These are phyloP conservation scores for Drosophila biarmipes DNA, from an alignment of 1,140 invertebrate species.

Conservation along the genomic window DNA sequence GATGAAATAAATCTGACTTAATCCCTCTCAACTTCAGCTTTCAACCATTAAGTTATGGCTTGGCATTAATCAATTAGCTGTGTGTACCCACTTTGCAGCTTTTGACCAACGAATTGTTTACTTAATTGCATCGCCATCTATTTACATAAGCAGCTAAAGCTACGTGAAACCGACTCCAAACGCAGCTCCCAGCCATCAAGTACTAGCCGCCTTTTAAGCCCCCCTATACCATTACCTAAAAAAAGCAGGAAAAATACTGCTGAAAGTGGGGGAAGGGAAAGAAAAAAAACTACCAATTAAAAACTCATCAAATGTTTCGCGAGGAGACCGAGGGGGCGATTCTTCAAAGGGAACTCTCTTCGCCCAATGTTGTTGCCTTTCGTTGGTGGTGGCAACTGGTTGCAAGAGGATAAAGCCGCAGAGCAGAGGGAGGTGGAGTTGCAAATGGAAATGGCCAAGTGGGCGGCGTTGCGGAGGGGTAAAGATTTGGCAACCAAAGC, in stretches of 20 bases:
- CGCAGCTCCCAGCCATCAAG: constrained; percentile 24
- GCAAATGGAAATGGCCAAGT: constrained; percentile 10
- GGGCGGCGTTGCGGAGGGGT: constrained; percentile 8
- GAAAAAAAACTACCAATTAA: constrained; percentile 50
- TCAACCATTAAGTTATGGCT: not conserved
- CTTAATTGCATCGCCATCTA: constrained; percentile 24
- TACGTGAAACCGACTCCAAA: constrained; percentile 10
- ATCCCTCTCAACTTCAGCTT: not conserved
- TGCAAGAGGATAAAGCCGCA: constrained; percentile 27
- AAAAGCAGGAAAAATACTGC: constrained; percentile 1
- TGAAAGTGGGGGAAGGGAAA: constrained; percentile 4
- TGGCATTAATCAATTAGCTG: constrained; percentile 23
- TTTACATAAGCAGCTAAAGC: constrained; percentile 30
- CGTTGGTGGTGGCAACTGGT: constrained; percentile 26
- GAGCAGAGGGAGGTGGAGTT: constrained; percentile 1
- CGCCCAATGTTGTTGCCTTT: constrained; percentile 18
- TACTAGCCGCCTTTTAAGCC: constrained; percentile 10
- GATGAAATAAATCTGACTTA: not conserved
- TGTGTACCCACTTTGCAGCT: not conserved
- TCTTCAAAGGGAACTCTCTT: constrained; percentile 47
- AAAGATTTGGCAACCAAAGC: constrained; percentile 54
- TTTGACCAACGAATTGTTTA: constrained; percentile 26
- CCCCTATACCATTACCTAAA: not conserved
- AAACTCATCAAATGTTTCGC: constrained; percentile 56
- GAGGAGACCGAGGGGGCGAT: constrained; percentile 4